Base-by-base conservation (phyloP, 2,797 vertebrate species). In the Buphagus erythrorhynchus region DNA sequence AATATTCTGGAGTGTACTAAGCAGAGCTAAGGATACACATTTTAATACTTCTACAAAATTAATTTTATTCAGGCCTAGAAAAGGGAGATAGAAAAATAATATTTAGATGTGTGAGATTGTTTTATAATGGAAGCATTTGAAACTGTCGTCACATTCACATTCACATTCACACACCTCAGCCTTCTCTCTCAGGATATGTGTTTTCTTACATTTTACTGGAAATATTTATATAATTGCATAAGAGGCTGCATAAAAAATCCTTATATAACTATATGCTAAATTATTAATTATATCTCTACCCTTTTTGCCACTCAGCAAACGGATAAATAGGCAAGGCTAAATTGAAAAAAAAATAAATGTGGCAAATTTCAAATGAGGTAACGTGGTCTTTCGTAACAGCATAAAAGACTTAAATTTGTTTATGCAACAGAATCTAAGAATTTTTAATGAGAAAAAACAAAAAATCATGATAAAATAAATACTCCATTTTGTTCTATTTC, bases 171-270 rank as follows among this genome's bases (percentile, higher is more conserved):
- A 25, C 3, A 43, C 28, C 36, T 81, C n/a, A 38, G 3, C 16
- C 13, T 75, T 26, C 24, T 55, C 28, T 79, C 24, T 36, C n/a
- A 72, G 17, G 10, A 58, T 35, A 52, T 19, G 14, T 24, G 11
- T 79, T 91, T 85, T 82, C 66, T 58, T 93, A 84, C 16, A 38
- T 74, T 59, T 84, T 86, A 54, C 49, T 93, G 18, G 29, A 96
- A 86, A 31, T 54, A 2, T 52, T 57, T 72, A 31, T 55, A 74
- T 35, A 78, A 79, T 68, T 29, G 4, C 28, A 49, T 31, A 38
- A 87, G 59, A 85, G 7, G 2, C 18, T 52, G 6, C 40, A 57
- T 43, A 62, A 54, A 42, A 5, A 31, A 14, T 18, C 55, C 10
- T 59, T 84, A 63, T 33, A 48, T 3, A 48, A 16, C 28, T 63